Evolutionary conservation across 1,140 invertebrate genomes (phyloP), one percentile per base, ranked within the genome.

Genomic region (Nephila pilipes): DNA sequence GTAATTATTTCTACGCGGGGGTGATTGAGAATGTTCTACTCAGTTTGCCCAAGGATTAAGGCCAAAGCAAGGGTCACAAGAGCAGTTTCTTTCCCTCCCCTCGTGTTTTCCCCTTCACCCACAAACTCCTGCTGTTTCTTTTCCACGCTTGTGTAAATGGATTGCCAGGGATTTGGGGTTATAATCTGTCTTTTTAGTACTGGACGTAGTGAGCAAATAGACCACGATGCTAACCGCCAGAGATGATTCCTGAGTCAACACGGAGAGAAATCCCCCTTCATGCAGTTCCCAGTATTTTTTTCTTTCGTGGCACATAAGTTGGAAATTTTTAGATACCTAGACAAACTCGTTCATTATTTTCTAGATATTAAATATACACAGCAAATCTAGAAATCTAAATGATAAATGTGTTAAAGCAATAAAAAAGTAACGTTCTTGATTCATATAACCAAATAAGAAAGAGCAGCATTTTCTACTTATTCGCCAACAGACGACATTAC

Each of bases 1-100:
- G 90, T 92, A 92, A 92, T 92, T 92, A 92, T 92, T 92, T 92
- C 90, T 91, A 91, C 79, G 75, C 90, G 16, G 81, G 79, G 60
- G 83, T 92, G 55, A 91, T 75, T 38, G n/a, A 55, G 46, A 79
- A 25, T 85, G 65, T 83, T 46, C 38, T 55, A n/a, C 22, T 92
- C 36, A 58, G 90, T 92, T 92, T 92, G 81, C 81, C 38, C n/a
- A 85, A 57, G 90, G 90, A 92, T 92, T 92, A 92, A 38, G 90
- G 81, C 32, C 89, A 85, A 29, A 80, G 65, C 46, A 29, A 20
- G 58, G 89, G 89, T 91, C 89, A 91, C 55, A 83, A 63, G 89
- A 60, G 57, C 69, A 57, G 22, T 90, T 90, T 90, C 22, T 46
- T 18, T 25, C 29, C 38, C 55, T 38, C 22, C 14, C 16, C 25